These are phyloP conservation scores for Priapulus caudatus DNA, from an alignment of 2,888 invertebrate species.

Conservation along the genomic window DNA sequence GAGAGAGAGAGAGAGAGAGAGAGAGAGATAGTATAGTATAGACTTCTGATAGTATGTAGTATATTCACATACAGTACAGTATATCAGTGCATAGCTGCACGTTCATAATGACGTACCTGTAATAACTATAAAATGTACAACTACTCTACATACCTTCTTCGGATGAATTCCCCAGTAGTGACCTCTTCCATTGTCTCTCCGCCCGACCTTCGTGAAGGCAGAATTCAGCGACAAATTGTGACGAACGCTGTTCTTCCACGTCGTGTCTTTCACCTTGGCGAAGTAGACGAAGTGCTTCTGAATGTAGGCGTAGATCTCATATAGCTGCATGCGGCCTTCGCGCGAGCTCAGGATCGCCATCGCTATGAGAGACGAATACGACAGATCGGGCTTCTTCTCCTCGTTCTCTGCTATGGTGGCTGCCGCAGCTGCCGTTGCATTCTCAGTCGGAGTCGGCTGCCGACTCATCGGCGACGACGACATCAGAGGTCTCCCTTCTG, in stretches of 20 bases:
- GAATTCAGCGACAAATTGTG: not conserved
- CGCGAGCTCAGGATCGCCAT: not conserved
- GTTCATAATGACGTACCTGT: no score
- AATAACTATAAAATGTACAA: no score
- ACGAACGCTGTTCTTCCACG: not conserved
- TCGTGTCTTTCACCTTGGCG: not conserved
- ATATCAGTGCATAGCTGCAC: no score
- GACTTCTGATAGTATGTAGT: no score
- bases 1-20: no score
- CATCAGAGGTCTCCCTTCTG: no score
- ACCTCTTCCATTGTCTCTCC: constrained; percentile 3
- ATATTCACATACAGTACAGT: no score
- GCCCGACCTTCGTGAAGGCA: not conserved
- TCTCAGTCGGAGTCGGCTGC: no score
- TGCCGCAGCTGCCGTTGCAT: no score
- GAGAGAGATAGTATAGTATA: no score
- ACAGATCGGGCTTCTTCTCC: not conserved
- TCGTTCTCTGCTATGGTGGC: not conserved
- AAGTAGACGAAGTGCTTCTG: not conserved
- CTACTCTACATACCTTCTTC: no score
- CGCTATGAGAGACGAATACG: not conserved
- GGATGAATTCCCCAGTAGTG: constrained; percentile 1
- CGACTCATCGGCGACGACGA: no score
- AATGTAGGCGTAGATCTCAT: not conserved
- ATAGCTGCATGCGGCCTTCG: not conserved